A percentile compares a stretch with the other conserved stretches of the same genome.
Conservation (phyloP, 2,888 invertebrate genomes). For the Eubasilissa splendida region DNA sequence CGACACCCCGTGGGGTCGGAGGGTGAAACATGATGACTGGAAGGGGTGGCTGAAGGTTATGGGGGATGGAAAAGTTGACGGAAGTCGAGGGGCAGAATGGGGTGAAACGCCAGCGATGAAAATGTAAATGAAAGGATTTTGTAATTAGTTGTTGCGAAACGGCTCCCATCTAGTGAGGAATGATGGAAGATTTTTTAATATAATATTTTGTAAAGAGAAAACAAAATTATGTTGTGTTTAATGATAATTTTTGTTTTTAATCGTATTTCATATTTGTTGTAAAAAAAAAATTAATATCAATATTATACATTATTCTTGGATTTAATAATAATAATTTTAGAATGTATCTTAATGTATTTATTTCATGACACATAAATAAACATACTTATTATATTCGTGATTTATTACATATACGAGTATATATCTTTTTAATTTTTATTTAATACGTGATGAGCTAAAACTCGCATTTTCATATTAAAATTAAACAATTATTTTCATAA, state of each 20-base stretch:
- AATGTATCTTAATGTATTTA: no score
- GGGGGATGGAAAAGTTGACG: conserved; percentile 35
- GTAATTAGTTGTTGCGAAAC: conserved; percentile 54
- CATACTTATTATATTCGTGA: no score
- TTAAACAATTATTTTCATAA: no score
- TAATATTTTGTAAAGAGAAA: conserved; percentile 21
- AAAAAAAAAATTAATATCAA: no score
- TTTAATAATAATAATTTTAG: no score
- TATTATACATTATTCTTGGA: no score
- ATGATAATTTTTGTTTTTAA: conserved; percentile 17
- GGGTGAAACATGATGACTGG: conserved; percentile 29
- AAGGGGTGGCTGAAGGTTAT: conserved; percentile 18
- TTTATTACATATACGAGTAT: no score
- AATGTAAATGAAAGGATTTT: conserved; percentile 55
- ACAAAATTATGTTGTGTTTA: conserved; percentile 28
- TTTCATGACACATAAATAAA: no score
- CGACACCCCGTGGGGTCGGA: conserved; percentile 31
- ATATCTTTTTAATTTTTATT: no score
- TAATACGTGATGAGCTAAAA: no score
- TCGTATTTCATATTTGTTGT: no score
- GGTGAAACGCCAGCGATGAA: conserved; percentile 43
- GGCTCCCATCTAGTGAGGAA: conserved; percentile 33
- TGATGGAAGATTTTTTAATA: conserved; percentile 31
- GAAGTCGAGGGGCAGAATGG: conserved; percentile 25
- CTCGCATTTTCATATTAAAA: no score